Percentiles rank a stretch among this genome's conserved stretches.
phyloP scores from a whole-genome alignment of 2,888 invertebrate genomes.

The Abscondita cerata region DNA sequence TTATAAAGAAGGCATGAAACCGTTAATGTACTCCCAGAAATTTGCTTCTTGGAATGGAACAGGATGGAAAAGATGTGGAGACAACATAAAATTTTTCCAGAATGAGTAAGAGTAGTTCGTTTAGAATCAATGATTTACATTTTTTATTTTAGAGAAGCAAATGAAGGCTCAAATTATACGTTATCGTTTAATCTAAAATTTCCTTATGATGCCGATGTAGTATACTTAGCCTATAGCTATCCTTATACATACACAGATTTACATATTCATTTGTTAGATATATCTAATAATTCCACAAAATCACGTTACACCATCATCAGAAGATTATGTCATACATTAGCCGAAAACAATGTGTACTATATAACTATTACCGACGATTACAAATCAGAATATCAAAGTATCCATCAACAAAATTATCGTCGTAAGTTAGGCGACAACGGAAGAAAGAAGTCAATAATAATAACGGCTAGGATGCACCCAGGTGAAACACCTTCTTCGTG shows the following conservation, averaged over 20 bases:
- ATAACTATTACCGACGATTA: constrained; percentile 90
- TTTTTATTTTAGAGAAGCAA: constrained; percentile 48
- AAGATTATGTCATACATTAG: constrained; percentile 82
- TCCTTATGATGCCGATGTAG: constrained; percentile 85
- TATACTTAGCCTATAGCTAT: constrained; percentile 92
- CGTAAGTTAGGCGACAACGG: too few relatives aligned
- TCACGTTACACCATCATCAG: constrained; percentile 82
- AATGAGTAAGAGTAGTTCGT: constrained; percentile 70
- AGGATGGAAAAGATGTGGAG: constrained; percentile 92
- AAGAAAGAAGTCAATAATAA: constrained; percentile 88
- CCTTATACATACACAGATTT: constrained; percentile 94
- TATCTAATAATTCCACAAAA: constrained; percentile 85
- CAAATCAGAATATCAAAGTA: too few relatives aligned
- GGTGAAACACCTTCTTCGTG: constrained; percentile 95
- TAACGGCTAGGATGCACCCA: constrained; percentile 93
- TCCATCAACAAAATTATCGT: too few relatives aligned
- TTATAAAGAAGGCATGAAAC: constrained; percentile 91
- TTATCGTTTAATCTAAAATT: constrained; percentile 90
- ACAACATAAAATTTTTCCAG: constrained; percentile 89
- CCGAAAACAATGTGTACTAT: constrained; percentile 91
- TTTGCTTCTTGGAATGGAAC: constrained; percentile 81
- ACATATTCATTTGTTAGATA: constrained; percentile 75
- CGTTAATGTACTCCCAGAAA: constrained; percentile 87
- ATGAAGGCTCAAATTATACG: constrained; percentile 81
- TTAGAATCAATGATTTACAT: neutral